These are phyloP conservation scores for Cataglyphis albicans DNA, from an alignment of 2,888 invertebrate genomes.

Conservation along the genomic window DNA sequence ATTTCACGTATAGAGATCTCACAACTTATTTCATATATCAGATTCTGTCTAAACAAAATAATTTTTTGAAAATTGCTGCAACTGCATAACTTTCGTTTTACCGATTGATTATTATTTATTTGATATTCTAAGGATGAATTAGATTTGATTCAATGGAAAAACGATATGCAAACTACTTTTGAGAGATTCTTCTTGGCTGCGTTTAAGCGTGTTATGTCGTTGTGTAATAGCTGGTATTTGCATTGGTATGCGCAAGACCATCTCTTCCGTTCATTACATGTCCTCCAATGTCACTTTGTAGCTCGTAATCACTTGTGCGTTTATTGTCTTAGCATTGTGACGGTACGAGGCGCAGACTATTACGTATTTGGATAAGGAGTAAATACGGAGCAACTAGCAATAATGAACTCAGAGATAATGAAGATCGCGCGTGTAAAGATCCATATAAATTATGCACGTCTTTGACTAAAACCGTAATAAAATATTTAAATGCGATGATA, in stretches of 20 bases:
- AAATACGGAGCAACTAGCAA: background rate
- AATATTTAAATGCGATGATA: background rate
- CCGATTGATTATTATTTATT: background rate
- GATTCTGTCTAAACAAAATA: background rate
- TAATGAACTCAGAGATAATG: conserved; percentile 17
- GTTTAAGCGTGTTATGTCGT: background rate
- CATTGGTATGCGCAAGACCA: conserved; percentile 32
- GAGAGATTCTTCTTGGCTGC: background rate
- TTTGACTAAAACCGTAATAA: background rate
- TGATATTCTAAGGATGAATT: background rate
- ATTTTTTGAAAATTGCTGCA: background rate
- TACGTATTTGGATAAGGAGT: conserved; percentile 3
- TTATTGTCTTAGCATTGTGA: conserved; percentile 30
- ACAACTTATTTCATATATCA: background rate
- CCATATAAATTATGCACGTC: conserved; percentile 24
- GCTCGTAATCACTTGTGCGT: background rate
- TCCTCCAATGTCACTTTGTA: conserved; percentile 11
- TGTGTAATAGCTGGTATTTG: conserved; percentile 33
- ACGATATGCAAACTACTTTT: background rate
- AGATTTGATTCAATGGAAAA: conserved; percentile 5
- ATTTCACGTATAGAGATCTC: background rate
- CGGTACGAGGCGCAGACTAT: conserved; percentile 18
- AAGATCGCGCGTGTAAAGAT: background rate
- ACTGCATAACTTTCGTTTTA: background rate
- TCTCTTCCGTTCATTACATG: background rate